Evolutionary conservation across 2,797 vertebrate genomes (phyloP), one percentile per base, ranked within the genome.

Genomic region (Melanogrammus aeglefinus): DNA sequence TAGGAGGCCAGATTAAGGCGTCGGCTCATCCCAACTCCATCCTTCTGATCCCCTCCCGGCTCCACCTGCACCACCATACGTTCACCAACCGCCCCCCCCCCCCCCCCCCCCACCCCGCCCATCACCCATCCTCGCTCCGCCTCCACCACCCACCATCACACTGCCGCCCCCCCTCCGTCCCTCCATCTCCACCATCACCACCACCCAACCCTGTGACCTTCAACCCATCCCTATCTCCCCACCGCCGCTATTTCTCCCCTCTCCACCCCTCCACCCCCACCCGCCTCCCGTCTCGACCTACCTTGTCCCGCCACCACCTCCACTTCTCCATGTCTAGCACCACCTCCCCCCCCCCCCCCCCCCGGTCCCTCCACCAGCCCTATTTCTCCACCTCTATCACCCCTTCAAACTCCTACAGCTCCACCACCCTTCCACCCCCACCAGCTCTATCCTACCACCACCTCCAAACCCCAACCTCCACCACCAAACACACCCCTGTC

Each of bases 391-490:
- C 81, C 73, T 12, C 75, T 85, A 88, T 72, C 31, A 18, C 33
- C 78, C 29, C 33, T 35, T 16, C 16, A 16, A 4, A 16, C 47
- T 3, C 2, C 47, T 51, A 16, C 47, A 39, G 38, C 38, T 6
- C 6, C 38, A 39, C 38, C 71, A n/a, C 36, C 14, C 38, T 18
- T 18, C 10, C 44, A 29, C 21, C 69, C 27, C 21, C 47, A 33
- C 51, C 27, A 66, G 38, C 47, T 44, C 41, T 21, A 14, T 31
- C 82, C 77, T 82, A 57, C 76, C 76, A 21, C 76, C 76, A 44
- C 18, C 76, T 82, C 78, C 77, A 79, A 82, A 6, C 51, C 51
- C 31, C 77, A 82, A 76, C 81, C 73, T 12, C 75, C 85, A 88
- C 77, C 31, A 21, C 33, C 78, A 51, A n/a, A n/a, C n/a, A n/a